phyloP scores from a whole-genome alignment of 1,140 invertebrate species.

The Pseudomyrmex cubaensis region DNA sequence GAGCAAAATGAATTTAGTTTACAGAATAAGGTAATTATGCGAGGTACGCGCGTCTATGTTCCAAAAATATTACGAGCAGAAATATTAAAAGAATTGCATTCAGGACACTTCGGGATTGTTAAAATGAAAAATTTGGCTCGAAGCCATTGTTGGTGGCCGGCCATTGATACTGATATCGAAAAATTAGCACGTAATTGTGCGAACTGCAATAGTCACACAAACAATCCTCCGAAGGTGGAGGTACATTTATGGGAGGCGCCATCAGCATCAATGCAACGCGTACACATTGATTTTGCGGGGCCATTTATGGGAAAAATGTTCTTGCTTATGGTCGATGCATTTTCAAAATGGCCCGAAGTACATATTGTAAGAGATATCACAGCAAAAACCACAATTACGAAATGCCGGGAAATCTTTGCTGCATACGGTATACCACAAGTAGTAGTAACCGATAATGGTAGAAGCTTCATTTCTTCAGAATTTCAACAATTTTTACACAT shows the following conservation, averaged over 20 bases:
- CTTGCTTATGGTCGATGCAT: conserved; percentile 81
- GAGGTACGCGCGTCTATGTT: conserved; percentile 58
- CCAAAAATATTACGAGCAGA: neutral
- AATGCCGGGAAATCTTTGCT: conserved; percentile 21
- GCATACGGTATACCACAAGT: neutral
- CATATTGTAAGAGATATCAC: neutral
- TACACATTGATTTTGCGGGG: conserved; percentile 85
- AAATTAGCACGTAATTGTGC: conserved; percentile 19
- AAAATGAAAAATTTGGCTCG: conserved; percentile 84
- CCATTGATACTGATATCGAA: conserved; percentile 78
- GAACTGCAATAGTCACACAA: conserved; percentile 44
- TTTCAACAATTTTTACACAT: neutral
- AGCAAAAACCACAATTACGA: neutral
- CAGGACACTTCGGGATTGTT: conserved; percentile 79
- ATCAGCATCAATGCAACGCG: conserved; percentile 34
- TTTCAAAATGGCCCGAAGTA: conserved; percentile 13
- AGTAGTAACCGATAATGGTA: neutral
- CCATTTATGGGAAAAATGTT: conserved; percentile 79
- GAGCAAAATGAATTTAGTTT: conserved; percentile 1
- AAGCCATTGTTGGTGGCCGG: conserved; percentile 82
- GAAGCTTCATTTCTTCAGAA: neutral
- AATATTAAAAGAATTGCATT: conserved; percentile 70
- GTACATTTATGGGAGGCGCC: neutral
- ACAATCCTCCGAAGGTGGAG: conserved; percentile 63
- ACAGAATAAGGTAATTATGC: conserved; percentile 52